These are phyloP conservation scores for Xenus cinereus DNA, from an alignment of 2,113 vertebrate genomes.

Conservation along the genomic window DNA sequence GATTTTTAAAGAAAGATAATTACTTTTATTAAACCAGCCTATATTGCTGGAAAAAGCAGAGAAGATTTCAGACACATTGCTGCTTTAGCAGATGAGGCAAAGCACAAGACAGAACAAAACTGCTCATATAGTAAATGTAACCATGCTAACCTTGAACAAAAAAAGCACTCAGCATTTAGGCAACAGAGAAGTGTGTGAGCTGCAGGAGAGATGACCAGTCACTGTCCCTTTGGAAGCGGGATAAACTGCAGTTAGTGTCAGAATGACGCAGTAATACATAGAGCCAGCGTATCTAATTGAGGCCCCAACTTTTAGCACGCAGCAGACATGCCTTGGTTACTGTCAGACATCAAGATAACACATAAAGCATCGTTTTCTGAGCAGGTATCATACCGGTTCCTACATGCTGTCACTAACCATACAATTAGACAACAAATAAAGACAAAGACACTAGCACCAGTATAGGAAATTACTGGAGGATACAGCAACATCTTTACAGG, in stretches of 20 bases:
- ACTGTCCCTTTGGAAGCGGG: not conserved
- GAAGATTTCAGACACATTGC: not conserved
- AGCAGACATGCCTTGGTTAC: not conserved
- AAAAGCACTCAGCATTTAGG: not conserved
- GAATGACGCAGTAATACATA: not conserved
- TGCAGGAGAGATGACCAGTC: not conserved
- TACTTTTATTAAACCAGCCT: not conserved
- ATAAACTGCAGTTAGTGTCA: not conserved
- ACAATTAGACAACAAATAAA: not conserved
- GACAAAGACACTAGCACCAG: not conserved
- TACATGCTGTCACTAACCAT: not conserved
- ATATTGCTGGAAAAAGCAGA: not conserved
- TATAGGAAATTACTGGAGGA: not conserved
- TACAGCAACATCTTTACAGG: not conserved
- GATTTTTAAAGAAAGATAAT: not conserved
- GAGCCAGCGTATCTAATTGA: not conserved
- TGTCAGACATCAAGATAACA: not conserved
- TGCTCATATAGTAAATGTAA: not conserved
- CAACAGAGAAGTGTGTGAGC: not conserved
- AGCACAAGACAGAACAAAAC: not conserved
- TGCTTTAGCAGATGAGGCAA: constrained; percentile 5
- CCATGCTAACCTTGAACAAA: not conserved
- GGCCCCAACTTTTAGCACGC: not conserved
- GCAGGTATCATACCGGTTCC: not conserved
- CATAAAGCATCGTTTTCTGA: not conserved